A percentile compares a stretch with the other conserved stretches of the same genome.
These are phyloP conservation scores for Grammomys surdaster DNA, from an alignment of 2,113 vertebrate species.

Conservation along the genomic window DNA sequence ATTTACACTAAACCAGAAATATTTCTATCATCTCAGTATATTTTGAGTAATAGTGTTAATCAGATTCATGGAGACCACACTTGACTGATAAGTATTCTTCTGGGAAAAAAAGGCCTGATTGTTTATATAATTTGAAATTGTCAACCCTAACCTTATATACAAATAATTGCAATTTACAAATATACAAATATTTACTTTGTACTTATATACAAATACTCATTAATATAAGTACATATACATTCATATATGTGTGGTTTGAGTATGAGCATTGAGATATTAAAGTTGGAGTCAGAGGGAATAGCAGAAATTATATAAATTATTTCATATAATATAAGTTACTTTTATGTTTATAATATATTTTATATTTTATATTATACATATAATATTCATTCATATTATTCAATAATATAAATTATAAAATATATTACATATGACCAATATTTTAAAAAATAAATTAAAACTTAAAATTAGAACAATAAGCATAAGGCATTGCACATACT, in stretches of 20 bases:
- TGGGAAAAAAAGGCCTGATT: background rate
- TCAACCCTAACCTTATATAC: background rate
- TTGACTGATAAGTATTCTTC: background rate
- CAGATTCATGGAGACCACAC: background rate
- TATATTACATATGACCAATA: background rate
- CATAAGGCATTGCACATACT: too few species aligned
- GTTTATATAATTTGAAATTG: background rate
- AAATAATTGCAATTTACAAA: background rate
- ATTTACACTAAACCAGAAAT: background rate
- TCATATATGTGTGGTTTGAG: background rate
- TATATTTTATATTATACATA: too few species aligned
- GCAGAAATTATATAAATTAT: background rate
- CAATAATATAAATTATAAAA: too few species aligned
- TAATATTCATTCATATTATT: too few species aligned
- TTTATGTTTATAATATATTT: too few species aligned
- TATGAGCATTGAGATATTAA: too few species aligned
- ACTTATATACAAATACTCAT: background rate
- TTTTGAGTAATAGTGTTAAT: background rate
- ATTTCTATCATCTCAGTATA: background rate
- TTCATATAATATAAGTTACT: too few species aligned
- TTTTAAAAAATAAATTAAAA: background rate
- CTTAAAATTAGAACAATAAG: background rate
- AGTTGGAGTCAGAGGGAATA: background rate
- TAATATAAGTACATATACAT: background rate
- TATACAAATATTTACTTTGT: too few species aligned